Evolutionary conservation across 2,888 invertebrate genomes (phyloP).

Genomic region (Tenodera sinensis): DNA sequence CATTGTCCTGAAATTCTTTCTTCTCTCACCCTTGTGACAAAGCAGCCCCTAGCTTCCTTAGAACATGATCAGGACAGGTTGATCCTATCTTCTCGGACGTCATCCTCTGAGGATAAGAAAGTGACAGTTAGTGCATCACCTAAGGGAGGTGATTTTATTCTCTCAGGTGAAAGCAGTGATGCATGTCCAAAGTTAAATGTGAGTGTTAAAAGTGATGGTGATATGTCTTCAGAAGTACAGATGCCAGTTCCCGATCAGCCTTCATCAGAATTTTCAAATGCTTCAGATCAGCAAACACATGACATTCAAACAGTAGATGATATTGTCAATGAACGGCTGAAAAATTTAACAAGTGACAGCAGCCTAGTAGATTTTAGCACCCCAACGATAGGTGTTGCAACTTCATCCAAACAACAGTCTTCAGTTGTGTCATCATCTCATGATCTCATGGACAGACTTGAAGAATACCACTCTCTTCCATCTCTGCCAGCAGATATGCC

Average conservation of each 20-base stretch:
- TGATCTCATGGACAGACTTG: slow-evolving; percentile 20
- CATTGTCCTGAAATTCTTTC: slow-evolving; percentile 43
- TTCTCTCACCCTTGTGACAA: slow-evolving; percentile 39
- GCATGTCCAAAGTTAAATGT: neutral
- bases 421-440: neutral
- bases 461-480: slow-evolving; percentile 6
- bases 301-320: slow-evolving; percentile 27
- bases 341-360: slow-evolving; percentile 24
- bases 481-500: neutral
- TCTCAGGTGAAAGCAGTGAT: slow-evolving; percentile 6
- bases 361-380: slow-evolving; percentile 1
- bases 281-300: slow-evolving; percentile 12
- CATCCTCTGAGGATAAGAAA: neutral
- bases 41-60: neutral
- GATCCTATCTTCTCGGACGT: neutral
- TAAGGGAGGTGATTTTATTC: neutral
- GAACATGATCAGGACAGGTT: neutral
- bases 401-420: neutral
- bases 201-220: neutral
- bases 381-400: neutral
- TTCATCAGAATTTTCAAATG: neutral
- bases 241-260: neutral
- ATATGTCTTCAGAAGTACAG: neutral
- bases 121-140: neutral
- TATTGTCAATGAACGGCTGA: slow-evolving; percentile 29